phyloP scores from a whole-genome alignment of 1,140 invertebrate species.

The Plectrocnemia conspersa region DNA sequence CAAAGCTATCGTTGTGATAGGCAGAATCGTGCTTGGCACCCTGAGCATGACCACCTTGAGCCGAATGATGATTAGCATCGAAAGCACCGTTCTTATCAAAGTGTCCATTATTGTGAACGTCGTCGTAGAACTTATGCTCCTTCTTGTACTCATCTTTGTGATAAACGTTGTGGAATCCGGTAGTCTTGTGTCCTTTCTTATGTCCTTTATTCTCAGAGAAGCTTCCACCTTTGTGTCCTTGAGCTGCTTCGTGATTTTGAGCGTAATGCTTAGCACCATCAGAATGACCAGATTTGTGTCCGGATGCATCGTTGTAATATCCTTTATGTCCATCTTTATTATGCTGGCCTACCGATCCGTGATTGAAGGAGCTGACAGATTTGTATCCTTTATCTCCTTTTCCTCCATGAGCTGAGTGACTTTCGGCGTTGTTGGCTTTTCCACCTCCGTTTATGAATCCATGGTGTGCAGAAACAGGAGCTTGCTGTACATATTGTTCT shows the following conservation, averaged over 20 bases:
- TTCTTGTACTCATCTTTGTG: slow-evolving; percentile 72
- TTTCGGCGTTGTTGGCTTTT: slow-evolving; percentile 39
- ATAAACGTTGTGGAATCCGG: slow-evolving; percentile 66
- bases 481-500: background rate
- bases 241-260: slow-evolving; percentile 47
- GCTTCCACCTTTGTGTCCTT: slow-evolving; percentile 63
- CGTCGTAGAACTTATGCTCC: slow-evolving; percentile 67
- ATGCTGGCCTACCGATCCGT: slow-evolving; percentile 39
- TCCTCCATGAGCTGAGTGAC: slow-evolving; percentile 43
- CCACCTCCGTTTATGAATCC: slow-evolving; percentile 37
- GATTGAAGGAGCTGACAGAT: slow-evolving; percentile 39
- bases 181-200: slow-evolving; percentile 65
- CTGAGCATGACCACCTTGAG: slow-evolving; percentile 47
- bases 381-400: slow-evolving; percentile 48
- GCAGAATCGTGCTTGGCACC: slow-evolving; percentile 50
- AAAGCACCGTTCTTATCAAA: slow-evolving; percentile 53
- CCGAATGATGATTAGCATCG: slow-evolving; percentile 47
- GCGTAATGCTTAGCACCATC: slow-evolving; percentile 46
- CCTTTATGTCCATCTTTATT: slow-evolving; percentile 39
- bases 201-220: slow-evolving; percentile 64
- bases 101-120: slow-evolving; percentile 59
- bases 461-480: background rate
- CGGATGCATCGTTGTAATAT: slow-evolving; percentile 41
- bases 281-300: slow-evolving; percentile 40
- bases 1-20: slow-evolving; percentile 44